These are phyloP conservation scores for Napeogenes sylphis DNA, from an alignment of 2,888 invertebrate species.

Conservation along the genomic window DNA sequence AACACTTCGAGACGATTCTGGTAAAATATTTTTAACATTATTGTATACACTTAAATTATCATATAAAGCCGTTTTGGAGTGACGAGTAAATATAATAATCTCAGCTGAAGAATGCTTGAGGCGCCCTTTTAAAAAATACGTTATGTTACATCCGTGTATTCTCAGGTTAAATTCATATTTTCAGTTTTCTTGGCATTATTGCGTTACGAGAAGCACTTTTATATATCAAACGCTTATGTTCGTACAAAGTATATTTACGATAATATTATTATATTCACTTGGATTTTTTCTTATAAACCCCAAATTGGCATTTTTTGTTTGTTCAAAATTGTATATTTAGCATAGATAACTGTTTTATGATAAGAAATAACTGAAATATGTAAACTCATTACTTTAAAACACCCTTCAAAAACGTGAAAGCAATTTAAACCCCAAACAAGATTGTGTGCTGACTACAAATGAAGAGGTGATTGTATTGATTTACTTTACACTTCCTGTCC, in stretches of 20 bases:
- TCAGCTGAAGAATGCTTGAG: constrained; percentile 23
- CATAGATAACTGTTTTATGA: background rate
- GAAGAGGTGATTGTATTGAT: constrained; percentile 39
- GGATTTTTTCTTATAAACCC: background rate
- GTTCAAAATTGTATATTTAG: background rate
- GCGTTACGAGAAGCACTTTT: constrained; percentile 44
- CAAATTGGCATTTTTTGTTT: background rate
- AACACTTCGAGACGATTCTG: too few relatives aligned
- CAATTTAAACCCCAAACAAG: constrained; percentile 18
- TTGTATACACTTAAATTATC: constrained; percentile 27
- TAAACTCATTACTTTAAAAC: constrained; percentile 26
- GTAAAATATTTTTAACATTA: constrained; percentile 23
- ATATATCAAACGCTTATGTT: constrained; percentile 46
- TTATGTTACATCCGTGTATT: constrained; percentile 33
- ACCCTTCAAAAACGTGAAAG: constrained; percentile 16
- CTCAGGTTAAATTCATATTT: constrained; percentile 41
- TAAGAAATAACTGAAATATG: constrained; percentile 50
- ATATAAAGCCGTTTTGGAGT: constrained; percentile 30
- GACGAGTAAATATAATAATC: constrained; percentile 36
- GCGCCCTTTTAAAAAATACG: constrained; percentile 35
- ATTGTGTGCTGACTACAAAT: constrained; percentile 27
- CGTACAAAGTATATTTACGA: constrained; percentile 32
- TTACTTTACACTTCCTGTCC: constrained; percentile 32
- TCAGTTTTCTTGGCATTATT: constrained; percentile 48
- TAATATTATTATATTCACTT: background rate